Evolutionary conservation across 2,113 vertebrate species (phyloP).

Genomic region (Atherinomorus stipes): DNA sequence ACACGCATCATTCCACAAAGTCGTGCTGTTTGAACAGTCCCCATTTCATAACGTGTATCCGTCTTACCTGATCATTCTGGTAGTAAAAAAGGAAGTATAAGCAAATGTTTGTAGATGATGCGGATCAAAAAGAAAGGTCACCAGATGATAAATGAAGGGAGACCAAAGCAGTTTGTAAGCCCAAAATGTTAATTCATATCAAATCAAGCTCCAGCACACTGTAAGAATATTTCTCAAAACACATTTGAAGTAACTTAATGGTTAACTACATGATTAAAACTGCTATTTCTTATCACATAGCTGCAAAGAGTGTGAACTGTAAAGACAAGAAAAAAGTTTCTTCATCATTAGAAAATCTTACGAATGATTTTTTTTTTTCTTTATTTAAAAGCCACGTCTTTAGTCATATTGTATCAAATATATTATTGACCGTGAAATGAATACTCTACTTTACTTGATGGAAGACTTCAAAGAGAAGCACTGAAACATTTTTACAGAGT

Average conservation of each 20-base stretch:
- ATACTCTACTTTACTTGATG: neutral
- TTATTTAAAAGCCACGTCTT: neutral
- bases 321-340: neutral
- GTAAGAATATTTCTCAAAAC: constrained; percentile 42
- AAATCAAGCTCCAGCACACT: constrained; percentile 56
- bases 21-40: constrained; percentile 41
- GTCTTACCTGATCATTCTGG: constrained; percentile 59
- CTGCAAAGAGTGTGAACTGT: neutral
- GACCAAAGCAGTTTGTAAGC: constrained; percentile 85
- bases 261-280: neutral
- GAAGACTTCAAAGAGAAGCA: neutral
- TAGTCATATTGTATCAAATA: neutral
- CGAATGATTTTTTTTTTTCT: neutral
- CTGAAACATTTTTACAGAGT: constrained; percentile 55
- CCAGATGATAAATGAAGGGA: neutral
- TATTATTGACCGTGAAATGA: constrained; percentile 1
- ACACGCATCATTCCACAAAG: constrained; percentile 40
- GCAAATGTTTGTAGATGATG: constrained; percentile 48
- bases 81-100: constrained; percentile 35
- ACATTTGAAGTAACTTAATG: neutral
- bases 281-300: neutral
- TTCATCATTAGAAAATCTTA: neutral
- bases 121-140: constrained; percentile 13
- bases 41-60: constrained; percentile 63
- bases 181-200: constrained; percentile 85